Evolutionary conservation across 2,888 invertebrate genomes (phyloP).

Genomic region (Petrophora chlorosata): DNA sequence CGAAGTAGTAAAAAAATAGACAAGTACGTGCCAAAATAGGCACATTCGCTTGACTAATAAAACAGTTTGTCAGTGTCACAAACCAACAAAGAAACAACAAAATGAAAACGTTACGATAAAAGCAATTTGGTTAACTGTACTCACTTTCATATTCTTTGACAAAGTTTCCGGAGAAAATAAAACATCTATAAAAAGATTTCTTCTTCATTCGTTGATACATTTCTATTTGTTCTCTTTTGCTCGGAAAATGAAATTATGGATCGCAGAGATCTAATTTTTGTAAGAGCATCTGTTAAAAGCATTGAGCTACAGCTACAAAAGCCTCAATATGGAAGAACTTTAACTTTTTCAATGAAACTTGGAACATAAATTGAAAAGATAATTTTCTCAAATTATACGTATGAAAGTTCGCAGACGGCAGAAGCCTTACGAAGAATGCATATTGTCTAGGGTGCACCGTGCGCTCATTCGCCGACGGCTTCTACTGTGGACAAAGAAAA

Average conservation of each 20-base stretch:
- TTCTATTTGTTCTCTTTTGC: conserved; percentile 41
- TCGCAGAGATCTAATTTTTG: conserved; percentile 35
- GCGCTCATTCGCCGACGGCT: conserved; percentile 35
- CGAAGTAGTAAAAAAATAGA: conserved; percentile 14
- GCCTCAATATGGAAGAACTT: conserved; percentile 28
- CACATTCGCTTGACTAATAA: conserved; percentile 44
- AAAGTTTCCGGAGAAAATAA: conserved; percentile 44
- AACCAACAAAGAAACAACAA: conserved; percentile 41
- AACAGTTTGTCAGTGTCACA: conserved; percentile 46
- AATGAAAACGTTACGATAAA: conserved; percentile 52
- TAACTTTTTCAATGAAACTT: conserved; percentile 26
- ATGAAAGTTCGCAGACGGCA: conserved; percentile 58
- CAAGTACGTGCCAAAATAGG: conserved; percentile 36
- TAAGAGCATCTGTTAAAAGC: conserved; percentile 22
- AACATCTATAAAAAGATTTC: conserved; percentile 40
- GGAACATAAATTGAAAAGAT: conserved; percentile 42
- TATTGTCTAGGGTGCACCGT: conserved; percentile 42
- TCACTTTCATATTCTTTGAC: conserved; percentile 47
- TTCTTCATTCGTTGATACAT: conserved; percentile 40
- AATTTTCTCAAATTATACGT: conserved; percentile 58
- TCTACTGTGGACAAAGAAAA: conserved; percentile 48
- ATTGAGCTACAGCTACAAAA: conserved; percentile 32
- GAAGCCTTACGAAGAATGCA: conserved; percentile 51
- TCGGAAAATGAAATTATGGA: conserved; percentile 44
- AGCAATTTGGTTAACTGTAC: conserved; percentile 57